Percentiles rank a stretch among this genome's conserved stretches.
Evolutionary conservation across 2,888 invertebrate genomes (phyloP).

Genomic region (Latheticus oryzae): DNA sequence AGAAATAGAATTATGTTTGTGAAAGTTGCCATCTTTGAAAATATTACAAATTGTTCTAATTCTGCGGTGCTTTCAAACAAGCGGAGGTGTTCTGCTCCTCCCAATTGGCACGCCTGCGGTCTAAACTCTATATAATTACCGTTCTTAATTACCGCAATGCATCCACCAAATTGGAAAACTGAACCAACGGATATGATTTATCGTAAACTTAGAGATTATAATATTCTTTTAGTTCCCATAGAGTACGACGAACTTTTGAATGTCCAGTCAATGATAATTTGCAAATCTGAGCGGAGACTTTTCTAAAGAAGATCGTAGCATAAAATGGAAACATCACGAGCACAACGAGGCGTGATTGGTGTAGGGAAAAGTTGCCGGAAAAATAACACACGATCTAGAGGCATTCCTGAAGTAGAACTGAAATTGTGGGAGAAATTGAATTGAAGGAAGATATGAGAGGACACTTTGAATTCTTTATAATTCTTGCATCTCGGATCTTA

Average conservation of each 20-base stretch:
- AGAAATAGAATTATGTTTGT: neutral
- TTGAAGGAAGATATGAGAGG: too few species aligned
- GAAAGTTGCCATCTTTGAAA: neutral
- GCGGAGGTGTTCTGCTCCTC: constrained; percentile 39
- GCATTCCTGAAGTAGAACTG: too few species aligned
- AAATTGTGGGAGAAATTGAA: too few species aligned
- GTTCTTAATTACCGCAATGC: constrained; percentile 35
- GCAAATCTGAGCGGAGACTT: constrained; percentile 50
- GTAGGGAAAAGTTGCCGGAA: constrained; percentile 19
- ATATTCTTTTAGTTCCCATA: constrained; percentile 23
- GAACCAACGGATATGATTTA: constrained; percentile 22
- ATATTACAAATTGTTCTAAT: constrained; percentile 34
- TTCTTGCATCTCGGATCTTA: too few species aligned
- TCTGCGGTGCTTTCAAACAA: constrained; percentile 16
- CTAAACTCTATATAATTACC: constrained; percentile 35
- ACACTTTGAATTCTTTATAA: too few species aligned
- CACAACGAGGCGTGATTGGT: constrained; percentile 55
- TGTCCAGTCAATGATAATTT: constrained; percentile 43
- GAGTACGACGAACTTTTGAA: constrained; percentile 25
- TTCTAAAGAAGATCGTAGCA: constrained; percentile 55
- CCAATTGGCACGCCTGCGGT: constrained; percentile 37
- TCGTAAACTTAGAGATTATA: neutral
- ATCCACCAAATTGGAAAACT: constrained; percentile 35
- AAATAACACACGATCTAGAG: constrained; percentile 30
- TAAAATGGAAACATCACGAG: constrained; percentile 56